These are phyloP conservation scores for Anadara kagoshimensis DNA, from an alignment of 1,140 invertebrate genomes.

Conservation along the genomic window DNA sequence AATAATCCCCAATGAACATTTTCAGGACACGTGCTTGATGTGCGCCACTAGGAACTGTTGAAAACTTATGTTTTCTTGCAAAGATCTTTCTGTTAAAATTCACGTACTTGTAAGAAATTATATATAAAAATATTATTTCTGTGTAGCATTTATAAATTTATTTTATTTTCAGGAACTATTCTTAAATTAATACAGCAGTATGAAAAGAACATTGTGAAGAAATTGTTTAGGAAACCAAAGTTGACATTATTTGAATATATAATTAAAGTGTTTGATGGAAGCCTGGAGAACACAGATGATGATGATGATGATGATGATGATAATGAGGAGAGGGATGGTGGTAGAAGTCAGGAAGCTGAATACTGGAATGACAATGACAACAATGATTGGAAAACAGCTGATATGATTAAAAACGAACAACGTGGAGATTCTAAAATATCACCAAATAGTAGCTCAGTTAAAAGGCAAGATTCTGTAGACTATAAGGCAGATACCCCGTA, in stretches of 20 bases:
- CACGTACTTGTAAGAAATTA: no score
- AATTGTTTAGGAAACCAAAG: neutral
- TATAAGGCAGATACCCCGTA: slow-evolving; percentile 54
- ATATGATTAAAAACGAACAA: neutral
- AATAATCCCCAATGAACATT: no score
- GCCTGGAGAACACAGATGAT: slow-evolving; percentile 33
- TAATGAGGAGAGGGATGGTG: neutral
- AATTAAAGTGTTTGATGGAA: slow-evolving; percentile 39
- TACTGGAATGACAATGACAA: neutral
- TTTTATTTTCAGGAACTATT: slow-evolving; percentile 45
- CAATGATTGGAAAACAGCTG: neutral
- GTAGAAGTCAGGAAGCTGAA: neutral
- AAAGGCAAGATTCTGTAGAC: slow-evolving; percentile 41
- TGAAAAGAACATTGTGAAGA: slow-evolving; percentile 35
- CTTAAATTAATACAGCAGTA: slow-evolving; percentile 49
- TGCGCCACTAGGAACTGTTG: no score
- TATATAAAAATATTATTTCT: slow-evolving; percentile 6
- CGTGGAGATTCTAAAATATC: neutral
- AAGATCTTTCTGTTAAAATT: no score
- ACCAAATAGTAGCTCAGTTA: neutral
- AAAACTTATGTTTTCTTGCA: no score
- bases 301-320: slow-evolving; percentile 26
- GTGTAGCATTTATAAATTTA: neutral
- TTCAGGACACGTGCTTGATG: no score
- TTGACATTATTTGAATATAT: slow-evolving; percentile 51